These are phyloP conservation scores for Pseudococcus viburni DNA, from an alignment of 2,888 invertebrate genomes.

Conservation along the genomic window DNA sequence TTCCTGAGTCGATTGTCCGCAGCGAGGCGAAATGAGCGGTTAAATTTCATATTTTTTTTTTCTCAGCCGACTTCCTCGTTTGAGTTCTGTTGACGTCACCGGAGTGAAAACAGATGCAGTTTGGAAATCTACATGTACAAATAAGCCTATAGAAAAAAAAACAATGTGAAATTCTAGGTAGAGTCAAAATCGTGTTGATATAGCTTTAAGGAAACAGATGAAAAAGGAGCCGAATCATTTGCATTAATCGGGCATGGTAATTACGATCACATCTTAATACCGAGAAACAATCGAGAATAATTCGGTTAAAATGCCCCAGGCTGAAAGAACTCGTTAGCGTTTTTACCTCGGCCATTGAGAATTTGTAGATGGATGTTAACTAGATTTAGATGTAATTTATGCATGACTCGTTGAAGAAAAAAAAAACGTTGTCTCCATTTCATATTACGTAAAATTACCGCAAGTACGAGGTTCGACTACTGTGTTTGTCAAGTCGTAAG, in stretches of 20 bases:
- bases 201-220: not conserved
- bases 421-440: not conserved
- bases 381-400: slow-evolving; percentile 48
- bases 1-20: slow-evolving; percentile 44
- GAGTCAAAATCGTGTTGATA: not conserved
- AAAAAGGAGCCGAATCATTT: not conserved
- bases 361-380: slow-evolving; percentile 20
- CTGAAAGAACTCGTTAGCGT: slow-evolving; percentile 11
- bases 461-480: not conserved
- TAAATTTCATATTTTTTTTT: not conserved
- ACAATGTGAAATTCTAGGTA: not conserved
- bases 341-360: slow-evolving; percentile 23
- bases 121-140: not conserved
- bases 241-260: not conserved
- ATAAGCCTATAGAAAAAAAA: not conserved
- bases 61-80: not conserved
- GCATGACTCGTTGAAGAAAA: slow-evolving; percentile 19
- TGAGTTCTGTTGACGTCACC: not conserved
- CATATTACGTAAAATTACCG: slow-evolving; percentile 38
- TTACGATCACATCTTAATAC: slow-evolving; percentile 23
- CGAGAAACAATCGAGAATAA: slow-evolving; percentile 10
- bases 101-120: not conserved
- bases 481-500: not conserved
- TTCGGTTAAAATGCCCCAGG: not conserved
- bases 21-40: not conserved